Evolutionary conservation across 2,888 invertebrate species (phyloP).

Genomic region (Polyploca ridens): DNA sequence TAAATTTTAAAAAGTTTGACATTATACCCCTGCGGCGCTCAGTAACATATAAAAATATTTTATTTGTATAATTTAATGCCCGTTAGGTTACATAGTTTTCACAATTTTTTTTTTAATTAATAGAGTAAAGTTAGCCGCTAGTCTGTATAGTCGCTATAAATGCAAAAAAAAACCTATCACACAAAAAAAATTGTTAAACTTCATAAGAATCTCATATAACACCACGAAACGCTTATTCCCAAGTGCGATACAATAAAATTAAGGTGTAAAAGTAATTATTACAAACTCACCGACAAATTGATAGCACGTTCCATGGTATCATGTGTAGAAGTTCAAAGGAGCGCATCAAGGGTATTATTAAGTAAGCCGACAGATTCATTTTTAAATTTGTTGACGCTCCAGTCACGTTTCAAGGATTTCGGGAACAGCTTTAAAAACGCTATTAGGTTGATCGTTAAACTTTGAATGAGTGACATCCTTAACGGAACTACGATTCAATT

Average conservation of each 20-base stretch:
- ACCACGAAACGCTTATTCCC: background rate
- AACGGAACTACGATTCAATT: slow-evolving; percentile 48
- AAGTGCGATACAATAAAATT: slow-evolving; percentile 31
- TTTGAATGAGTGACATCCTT: slow-evolving; percentile 82
- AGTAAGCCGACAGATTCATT: slow-evolving; percentile 73
- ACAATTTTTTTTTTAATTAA: too few relatives aligned
- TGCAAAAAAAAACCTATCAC: too few relatives aligned
- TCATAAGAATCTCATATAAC: background rate
- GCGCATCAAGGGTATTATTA: slow-evolving; percentile 68
- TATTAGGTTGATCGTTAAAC: slow-evolving; percentile 82
- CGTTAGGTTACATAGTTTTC: background rate
- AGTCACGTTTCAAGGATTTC: slow-evolving; percentile 82
- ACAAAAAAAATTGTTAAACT: background rate
- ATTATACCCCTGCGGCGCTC: too few relatives aligned
- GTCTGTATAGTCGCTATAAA: too few relatives aligned
- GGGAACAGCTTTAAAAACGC: slow-evolving; percentile 79
- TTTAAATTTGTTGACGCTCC: slow-evolving; percentile 79
- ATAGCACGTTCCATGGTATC: slow-evolving; percentile 54
- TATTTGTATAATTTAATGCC: too few relatives aligned
- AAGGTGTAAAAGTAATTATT: slow-evolving; percentile 23
- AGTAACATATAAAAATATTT: too few relatives aligned
- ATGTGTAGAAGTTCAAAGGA: slow-evolving; percentile 69
- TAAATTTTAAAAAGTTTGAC: too few relatives aligned
- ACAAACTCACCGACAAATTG: slow-evolving; percentile 52
- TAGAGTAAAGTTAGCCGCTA: too few relatives aligned